Conservation (phyloP, 2,113 vertebrate genomes). For the Paralichthys olivaceus region DNA sequence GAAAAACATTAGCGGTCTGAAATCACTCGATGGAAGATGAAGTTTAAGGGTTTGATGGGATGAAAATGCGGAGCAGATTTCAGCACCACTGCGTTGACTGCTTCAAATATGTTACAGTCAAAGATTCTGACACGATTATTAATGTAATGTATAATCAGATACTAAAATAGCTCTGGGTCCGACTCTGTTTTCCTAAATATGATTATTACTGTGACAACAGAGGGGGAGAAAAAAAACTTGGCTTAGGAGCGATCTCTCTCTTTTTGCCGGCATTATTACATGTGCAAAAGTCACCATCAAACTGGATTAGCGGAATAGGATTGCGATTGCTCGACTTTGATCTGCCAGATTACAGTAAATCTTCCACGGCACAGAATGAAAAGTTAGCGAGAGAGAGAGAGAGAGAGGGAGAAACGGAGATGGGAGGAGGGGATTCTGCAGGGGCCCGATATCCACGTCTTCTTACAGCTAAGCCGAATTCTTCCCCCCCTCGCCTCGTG, state of each 20-base stretch:
- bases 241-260: slow-evolving; percentile 65
- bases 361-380: slow-evolving; percentile 74
- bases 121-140: slow-evolving; percentile 50
- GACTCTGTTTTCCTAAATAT: slow-evolving; percentile 65
- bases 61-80: slow-evolving; percentile 12
- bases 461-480: slow-evolving; percentile 68
- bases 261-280: slow-evolving; percentile 76
- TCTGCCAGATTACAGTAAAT: slow-evolving; percentile 86
- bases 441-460: slow-evolving; percentile 55
- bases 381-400: slow-evolving; percentile 62
- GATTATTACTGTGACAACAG: slow-evolving; percentile 65
- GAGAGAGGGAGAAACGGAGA: slow-evolving; percentile 12
- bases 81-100: not conserved
- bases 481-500: slow-evolving; percentile 60
- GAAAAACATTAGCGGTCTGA: slow-evolving; percentile 23
- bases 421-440: slow-evolving; percentile 44
- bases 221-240: not conserved
- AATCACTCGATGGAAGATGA: not conserved
- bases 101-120: not conserved
- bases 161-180: slow-evolving; percentile 54
- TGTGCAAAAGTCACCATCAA: slow-evolving; percentile 79
- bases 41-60: not conserved
- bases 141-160: slow-evolving; percentile 55
- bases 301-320: slow-evolving; percentile 83
- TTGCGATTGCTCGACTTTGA: slow-evolving; percentile 82